phyloP scores from a whole-genome alignment of 2,888 invertebrate genomes.

The Ramazzottius varieornatus region DNA sequence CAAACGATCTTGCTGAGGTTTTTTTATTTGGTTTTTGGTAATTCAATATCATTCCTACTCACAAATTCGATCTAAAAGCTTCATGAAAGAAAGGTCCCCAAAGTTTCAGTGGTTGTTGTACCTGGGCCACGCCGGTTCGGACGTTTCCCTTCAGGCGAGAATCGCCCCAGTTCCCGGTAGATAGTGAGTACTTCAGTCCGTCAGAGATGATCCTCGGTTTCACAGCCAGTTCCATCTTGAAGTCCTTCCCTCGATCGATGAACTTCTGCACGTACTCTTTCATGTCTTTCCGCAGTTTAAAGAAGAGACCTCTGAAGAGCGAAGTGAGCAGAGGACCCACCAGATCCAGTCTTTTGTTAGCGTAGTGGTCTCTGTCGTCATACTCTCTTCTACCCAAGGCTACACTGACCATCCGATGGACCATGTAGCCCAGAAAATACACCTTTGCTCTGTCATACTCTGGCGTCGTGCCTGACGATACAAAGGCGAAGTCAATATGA shows the following conservation, averaged over 20 bases:
- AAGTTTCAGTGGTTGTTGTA: too few relatives aligned
- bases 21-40: too few relatives aligned
- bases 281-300: constrained; percentile 1
- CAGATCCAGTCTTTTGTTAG: background rate
- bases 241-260: background rate
- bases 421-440: background rate
- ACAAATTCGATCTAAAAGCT: too few relatives aligned
- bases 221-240: constrained; percentile 4
- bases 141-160: background rate
- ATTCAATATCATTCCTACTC: too few relatives aligned
- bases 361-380: background rate
- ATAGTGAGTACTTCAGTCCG: constrained; percentile 5
- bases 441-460: background rate
- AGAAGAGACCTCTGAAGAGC: background rate
- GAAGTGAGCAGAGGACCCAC: background rate
- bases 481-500: too few relatives aligned
- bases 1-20: too few relatives aligned
- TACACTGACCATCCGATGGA: background rate
- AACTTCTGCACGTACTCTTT: constrained; percentile 4
- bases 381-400: background rate
- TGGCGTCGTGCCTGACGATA: background rate
- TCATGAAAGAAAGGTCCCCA: too few relatives aligned
- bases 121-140: constrained; percentile 5
- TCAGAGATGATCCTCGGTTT: constrained; percentile 1
- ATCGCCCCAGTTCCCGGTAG: constrained; percentile 6